These are phyloP conservation scores for Neolamprologus longior DNA, from an alignment of 2,113 vertebrate genomes.

Conservation along the genomic window DNA sequence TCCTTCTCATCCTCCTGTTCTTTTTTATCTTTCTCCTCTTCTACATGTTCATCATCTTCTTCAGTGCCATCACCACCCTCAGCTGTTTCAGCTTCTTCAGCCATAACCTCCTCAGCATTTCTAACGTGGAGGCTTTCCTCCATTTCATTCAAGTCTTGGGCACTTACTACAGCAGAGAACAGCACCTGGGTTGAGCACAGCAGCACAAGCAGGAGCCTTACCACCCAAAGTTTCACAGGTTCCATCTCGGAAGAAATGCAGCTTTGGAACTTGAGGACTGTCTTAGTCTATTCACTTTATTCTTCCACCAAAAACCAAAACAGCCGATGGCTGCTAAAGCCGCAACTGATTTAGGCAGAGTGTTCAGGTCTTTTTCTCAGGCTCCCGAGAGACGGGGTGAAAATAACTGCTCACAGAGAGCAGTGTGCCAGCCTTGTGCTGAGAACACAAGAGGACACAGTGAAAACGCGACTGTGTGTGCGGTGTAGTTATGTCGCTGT, in stretches of 20 bases:
- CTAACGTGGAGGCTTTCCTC: neutral
- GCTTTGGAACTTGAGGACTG: neutral
- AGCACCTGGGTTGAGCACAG: conserved; percentile 38
- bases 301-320: neutral
- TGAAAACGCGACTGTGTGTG: conserved; percentile 22
- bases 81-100: neutral
- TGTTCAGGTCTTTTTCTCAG: neutral
- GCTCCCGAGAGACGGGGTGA: neutral
- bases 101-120: neutral
- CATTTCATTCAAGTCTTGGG: conserved; percentile 12
- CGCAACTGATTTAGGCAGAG: neutral
- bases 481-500: neutral
- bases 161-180: neutral
- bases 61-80: neutral
- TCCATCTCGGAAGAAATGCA: conserved; percentile 35
- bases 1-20: neutral
- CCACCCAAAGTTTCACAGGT: conserved; percentile 16
- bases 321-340: neutral
- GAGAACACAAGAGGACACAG: conserved; percentile 44
- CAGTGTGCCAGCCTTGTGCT: conserved; percentile 1
- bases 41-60: neutral
- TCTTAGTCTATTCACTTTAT: neutral
- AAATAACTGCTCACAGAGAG: neutral
- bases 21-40: neutral
- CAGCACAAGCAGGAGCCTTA: conserved; percentile 47